Percentiles rank a stretch among this genome's conserved stretches.
phyloP scores from a whole-genome alignment of 2,888 invertebrate species.

The Aleiodes leptofemur region DNA sequence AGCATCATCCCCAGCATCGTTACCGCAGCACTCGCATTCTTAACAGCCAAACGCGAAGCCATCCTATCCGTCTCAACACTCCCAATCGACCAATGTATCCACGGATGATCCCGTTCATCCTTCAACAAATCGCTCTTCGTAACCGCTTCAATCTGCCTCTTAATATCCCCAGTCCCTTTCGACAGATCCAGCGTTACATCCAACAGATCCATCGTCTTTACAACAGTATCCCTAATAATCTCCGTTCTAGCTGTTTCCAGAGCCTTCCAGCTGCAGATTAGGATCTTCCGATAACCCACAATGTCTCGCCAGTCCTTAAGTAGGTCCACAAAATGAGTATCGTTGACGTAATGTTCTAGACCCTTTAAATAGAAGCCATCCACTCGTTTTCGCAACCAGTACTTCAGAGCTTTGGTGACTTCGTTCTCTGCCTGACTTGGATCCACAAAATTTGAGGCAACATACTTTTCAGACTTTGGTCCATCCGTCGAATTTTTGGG shows the following conservation, averaged over 20 bases:
- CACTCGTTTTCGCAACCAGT: conserved; percentile 86
- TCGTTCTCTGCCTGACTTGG: conserved; percentile 50
- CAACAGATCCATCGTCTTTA: conserved; percentile 83
- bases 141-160: conserved; percentile 78
- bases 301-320: conserved; percentile 83
- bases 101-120: conserved; percentile 78
- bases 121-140: conserved; percentile 79
- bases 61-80: conserved; percentile 80
- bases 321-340: conserved; percentile 78
- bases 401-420: conserved; percentile 80
- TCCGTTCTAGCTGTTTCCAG: conserved; percentile 76
- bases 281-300: conserved; percentile 79
- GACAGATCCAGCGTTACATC: conserved; percentile 82
- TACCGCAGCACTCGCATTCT: conserved; percentile 82
- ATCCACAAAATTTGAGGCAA: conserved; percentile 49
- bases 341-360: conserved; percentile 81
- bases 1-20: conserved; percentile 87
- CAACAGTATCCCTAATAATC: conserved; percentile 78
- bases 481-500: conserved; percentile 38
- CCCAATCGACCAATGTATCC: conserved; percentile 89
- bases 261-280: conserved; percentile 82
- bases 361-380: conserved; percentile 94
- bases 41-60: conserved; percentile 75
- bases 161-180: conserved; percentile 79
- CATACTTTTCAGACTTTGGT: conserved; percentile 49